Evolutionary conservation across 2,888 invertebrate species (phyloP).

Genomic region (Temnothorax unifasciatus): DNA sequence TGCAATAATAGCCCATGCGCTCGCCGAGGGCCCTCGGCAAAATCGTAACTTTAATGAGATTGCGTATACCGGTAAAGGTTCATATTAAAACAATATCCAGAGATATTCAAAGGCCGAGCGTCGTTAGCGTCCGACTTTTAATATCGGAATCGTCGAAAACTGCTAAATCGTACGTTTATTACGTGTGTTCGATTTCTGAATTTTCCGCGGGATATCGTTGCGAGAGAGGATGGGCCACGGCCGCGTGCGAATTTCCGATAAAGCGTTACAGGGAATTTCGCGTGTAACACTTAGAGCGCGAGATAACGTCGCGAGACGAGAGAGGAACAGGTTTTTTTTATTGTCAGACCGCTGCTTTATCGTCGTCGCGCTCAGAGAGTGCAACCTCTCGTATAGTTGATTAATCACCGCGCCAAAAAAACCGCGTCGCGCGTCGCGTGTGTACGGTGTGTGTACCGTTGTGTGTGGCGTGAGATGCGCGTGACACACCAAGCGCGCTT

Average conservation of each 20-base stretch:
- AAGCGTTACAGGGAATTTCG: constrained; percentile 11
- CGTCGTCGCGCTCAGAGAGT: constrained; percentile 9
- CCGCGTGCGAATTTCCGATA: constrained; percentile 16
- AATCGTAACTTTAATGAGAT: constrained; percentile 50
- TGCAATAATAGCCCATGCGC: constrained; percentile 9
- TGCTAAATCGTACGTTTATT: constrained; percentile 5
- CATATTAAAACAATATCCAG: constrained; percentile 22
- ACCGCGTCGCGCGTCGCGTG: background rate
- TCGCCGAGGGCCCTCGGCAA: constrained; percentile 18
- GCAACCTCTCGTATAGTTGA: constrained; percentile 37
- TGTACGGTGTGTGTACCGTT: background rate
- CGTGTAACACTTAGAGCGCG: constrained; percentile 17
- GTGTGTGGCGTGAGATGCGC: background rate
- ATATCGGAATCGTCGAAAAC: constrained; percentile 13
- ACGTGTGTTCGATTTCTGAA: constrained; percentile 1
- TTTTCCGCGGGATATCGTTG: background rate
- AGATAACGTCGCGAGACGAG: constrained; percentile 30
- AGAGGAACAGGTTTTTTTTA: constrained; percentile 21
- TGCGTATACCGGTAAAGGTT: constrained; percentile 2
- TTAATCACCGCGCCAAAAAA: constrained; percentile 49
- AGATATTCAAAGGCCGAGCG: background rate
- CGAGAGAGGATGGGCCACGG: background rate
- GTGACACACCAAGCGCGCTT: constrained; percentile 31
- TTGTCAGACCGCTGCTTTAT: constrained; percentile 27
- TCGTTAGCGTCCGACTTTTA: constrained; percentile 1